Evolutionary conservation across 23 tunicate genomes (phyloP).

Genomic region (Styela plicata): DNA sequence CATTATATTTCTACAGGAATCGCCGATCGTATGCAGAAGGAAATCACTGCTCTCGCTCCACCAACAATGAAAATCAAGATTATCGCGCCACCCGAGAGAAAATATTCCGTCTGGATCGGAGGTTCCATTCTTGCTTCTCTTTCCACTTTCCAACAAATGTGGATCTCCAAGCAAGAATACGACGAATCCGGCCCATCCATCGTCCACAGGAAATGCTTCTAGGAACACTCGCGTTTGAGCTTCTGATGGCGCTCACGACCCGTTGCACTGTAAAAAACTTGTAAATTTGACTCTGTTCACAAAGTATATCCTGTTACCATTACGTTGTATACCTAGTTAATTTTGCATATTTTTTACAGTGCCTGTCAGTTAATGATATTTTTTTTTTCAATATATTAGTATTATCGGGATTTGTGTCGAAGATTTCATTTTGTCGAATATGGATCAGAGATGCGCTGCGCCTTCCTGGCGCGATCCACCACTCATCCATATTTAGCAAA

Average conservation of each 20-base stretch:
- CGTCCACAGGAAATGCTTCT: slow-evolving; percentile 97
- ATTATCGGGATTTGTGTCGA: no score
- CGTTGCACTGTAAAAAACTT: not conserved
- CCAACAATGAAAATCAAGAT: slow-evolving; percentile 89
- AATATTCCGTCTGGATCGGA: slow-evolving; percentile 62
- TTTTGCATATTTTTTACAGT: no score
- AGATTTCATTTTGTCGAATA: no score
- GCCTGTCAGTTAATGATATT: not conserved
- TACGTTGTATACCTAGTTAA: no score
- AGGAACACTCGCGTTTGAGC: slow-evolving; percentile 1
- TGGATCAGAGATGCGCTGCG: no score
- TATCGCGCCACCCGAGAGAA: slow-evolving; percentile 49
- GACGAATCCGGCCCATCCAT: slow-evolving; percentile 98
- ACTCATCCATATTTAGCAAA: no score
- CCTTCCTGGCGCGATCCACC: no score
- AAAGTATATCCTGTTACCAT: no score
- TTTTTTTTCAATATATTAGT: not conserved
- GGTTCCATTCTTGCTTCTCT: slow-evolving; percentile 97
- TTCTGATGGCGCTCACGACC: not conserved
- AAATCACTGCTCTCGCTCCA: slow-evolving; percentile 50
- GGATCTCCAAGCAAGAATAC: slow-evolving; percentile 97
- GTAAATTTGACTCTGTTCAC: not conserved
- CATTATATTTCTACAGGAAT: slow-evolving; percentile 15
- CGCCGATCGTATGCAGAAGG: slow-evolving; percentile 38
- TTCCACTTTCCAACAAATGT: slow-evolving; percentile 98